Evolutionary conservation across 2,113 vertebrate genomes (phyloP).

Genomic region (Rallus limicola): DNA sequence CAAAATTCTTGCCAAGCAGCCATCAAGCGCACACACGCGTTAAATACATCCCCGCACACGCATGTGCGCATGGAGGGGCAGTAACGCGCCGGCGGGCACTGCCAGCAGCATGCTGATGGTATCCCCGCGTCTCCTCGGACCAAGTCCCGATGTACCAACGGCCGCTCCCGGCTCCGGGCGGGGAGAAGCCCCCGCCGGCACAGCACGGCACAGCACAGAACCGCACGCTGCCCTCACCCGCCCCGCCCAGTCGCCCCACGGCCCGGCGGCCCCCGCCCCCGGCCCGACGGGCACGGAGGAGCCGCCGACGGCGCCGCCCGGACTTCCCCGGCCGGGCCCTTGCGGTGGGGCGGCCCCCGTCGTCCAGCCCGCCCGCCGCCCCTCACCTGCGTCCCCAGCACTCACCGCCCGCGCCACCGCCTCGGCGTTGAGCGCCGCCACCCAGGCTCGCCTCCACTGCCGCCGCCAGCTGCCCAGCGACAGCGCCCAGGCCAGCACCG

Average conservation of each 20-base stretch:
- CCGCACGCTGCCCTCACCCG: neutral
- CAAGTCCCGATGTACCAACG: fast-evolving
- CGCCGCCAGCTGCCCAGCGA: conserved; percentile 84
- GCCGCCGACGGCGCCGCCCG: neutral
- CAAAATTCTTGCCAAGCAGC: neutral
- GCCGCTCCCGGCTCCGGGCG: neutral
- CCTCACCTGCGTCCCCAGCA: conserved; percentile 6
- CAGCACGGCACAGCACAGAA: neutral
- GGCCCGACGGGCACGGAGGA: neutral
- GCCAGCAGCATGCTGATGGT: neutral
- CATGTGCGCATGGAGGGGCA: neutral
- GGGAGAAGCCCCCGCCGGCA: too few relatives aligned
- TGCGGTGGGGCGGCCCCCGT: neutral
- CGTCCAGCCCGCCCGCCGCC: neutral
- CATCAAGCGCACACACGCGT: fast-evolving
- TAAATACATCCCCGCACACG: fast-evolving
- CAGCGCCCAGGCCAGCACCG: conserved; percentile 87
- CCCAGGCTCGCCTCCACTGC: conserved; percentile 89
- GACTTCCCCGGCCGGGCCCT: neutral
- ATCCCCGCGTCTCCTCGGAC: fast-evolving
- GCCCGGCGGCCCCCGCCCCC: neutral
- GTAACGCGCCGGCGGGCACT: neutral
- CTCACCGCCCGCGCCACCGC: conserved; percentile 80
- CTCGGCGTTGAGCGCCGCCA: conserved; percentile 80
- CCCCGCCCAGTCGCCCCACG: neutral